Percentiles rank a stretch among this genome's conserved stretches.
Conservation (phyloP, 1,140 invertebrate species). For the Heliconius hewitsoni region DNA sequence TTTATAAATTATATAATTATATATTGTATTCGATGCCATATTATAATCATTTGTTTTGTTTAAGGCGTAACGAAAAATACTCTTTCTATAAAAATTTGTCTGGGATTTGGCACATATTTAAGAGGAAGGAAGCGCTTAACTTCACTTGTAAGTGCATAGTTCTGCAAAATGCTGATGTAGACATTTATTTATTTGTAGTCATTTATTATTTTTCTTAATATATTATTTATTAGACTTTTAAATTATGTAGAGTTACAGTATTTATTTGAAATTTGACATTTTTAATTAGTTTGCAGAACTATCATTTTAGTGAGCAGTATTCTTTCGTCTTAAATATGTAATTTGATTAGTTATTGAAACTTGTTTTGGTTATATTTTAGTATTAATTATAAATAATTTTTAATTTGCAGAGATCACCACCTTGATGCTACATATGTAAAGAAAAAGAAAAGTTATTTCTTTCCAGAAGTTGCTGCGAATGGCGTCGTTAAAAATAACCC, state of each 20-base stretch:
- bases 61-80: constrained; percentile 61
- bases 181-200: background rate
- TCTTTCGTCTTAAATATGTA: background rate
- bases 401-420: constrained; percentile 60
- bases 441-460: constrained; percentile 74
- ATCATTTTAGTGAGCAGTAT: constrained; percentile 27
- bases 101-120: constrained; percentile 76
- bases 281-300: constrained; percentile 50
- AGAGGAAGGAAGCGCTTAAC: constrained; percentile 57
- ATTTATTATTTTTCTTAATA: background rate
- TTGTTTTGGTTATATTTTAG: background rate
- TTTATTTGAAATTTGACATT: background rate
- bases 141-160: constrained; percentile 75
- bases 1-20: background rate
- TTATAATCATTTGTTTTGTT: constrained; percentile 21
- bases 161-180: constrained; percentile 57
- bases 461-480: constrained; percentile 48
- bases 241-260: background rate
- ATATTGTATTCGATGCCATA: background rate
- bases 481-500: constrained; percentile 24
- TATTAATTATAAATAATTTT: background rate
- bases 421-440: constrained; percentile 71
- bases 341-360: background rate
- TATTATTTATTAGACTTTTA: background rate
- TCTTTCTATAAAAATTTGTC: constrained; percentile 75